Evolutionary conservation across 2,113 vertebrate genomes (phyloP).

Genomic region (Hemiscyllium ocellatum): DNA sequence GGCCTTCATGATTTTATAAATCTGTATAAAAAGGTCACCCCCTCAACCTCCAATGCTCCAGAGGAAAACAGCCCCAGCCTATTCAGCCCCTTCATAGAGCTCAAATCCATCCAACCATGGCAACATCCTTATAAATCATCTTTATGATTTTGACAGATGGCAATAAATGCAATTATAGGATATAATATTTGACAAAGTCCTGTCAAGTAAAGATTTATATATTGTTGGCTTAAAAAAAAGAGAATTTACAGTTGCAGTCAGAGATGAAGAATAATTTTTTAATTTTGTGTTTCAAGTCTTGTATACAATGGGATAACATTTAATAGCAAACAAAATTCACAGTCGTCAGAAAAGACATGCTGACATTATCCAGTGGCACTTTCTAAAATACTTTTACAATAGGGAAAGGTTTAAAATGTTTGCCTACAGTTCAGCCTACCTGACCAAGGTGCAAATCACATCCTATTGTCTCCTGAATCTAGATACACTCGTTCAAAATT

Average conservation of each 20-base stretch:
- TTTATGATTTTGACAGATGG: neutral
- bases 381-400: neutral
- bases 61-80: no score
- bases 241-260: neutral
- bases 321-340: neutral
- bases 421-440: neutral
- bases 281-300: neutral
- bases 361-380: neutral
- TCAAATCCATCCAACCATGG: no score
- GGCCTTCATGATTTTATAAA: no score
- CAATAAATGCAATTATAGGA: neutral
- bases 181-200: neutral
- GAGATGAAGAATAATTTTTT: neutral
- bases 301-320: neutral
- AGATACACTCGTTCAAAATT: neutral
- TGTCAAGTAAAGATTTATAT: neutral
- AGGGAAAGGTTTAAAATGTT: neutral
- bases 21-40: no score
- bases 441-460: neutral
- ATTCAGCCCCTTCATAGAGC: no score
- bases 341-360: neutral
- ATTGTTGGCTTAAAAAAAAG: neutral
- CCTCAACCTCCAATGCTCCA: no score
- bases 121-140: no score
- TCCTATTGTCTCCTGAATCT: neutral